Evolutionary conservation across 1,140 invertebrate species (phyloP), one percentile per base, ranked within the genome.

Genomic region (Sinella curviseta): DNA sequence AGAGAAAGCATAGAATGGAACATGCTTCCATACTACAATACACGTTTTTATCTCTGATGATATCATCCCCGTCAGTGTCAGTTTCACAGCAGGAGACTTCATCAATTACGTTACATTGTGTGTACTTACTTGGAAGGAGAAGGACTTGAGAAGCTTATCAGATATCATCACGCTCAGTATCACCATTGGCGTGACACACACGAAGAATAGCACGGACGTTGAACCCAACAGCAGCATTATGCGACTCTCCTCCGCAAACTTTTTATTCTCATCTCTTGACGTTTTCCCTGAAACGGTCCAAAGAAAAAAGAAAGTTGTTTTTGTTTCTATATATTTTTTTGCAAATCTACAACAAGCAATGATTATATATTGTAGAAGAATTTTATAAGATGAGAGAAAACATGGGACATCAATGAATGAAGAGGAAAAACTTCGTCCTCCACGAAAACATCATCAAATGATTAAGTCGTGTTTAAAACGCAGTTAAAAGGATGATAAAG

Each of bases 131-230:
- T 92, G 91, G 85, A 92, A 92, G 77, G 90, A 88, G 83, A 91
- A 92, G 76, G 88, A 87, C 35, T 88, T 88, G 75, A 92, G 87
- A 83, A 92, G 90, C 75, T 87, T 87, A 79, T 91, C 89, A 28
- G 90, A 91, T 39, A 93, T 87, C 30, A 91, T 92, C 67, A 93
- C 89, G 81, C 92, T 92, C 0, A 93, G 86, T 76, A 93, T 91
- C 33, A 92, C 92, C 90, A 93, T 93, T 0, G 92, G 93, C 24
- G 92, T 93, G 74, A 93, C 92, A 85, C 92, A 93, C 20, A 93
- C 88, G 28, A 93, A 87, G 85, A 94, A 94, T 26, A 93, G 85
- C 28, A 93, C 90, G 55, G 92, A 92, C 1, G 93, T 93, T 74
- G 91, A 92, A 14, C 91, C 91, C 1, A 94, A 85, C 4, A 94